Base-by-base conservation (phyloP, 2,113 vertebrate genomes). In the Anas platyrhynchos region DNA sequence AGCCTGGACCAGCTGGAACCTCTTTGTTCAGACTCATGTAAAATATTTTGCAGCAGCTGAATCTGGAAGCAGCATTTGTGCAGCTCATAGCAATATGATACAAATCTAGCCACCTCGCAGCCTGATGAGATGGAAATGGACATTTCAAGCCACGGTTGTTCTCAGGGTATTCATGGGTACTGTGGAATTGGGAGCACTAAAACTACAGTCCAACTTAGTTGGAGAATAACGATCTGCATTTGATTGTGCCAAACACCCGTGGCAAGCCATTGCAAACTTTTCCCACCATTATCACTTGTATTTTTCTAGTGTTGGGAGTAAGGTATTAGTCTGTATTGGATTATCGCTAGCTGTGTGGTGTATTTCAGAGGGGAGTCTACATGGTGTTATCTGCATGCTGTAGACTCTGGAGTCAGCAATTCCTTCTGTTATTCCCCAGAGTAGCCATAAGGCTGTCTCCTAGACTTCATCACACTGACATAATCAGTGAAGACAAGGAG, bases 1-100 rank as follows among this genome's bases (percentile, higher is more conserved):
- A 95, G 91, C 89, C 89, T 96, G 87, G 95, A 96, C 89, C 96
- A 97, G 96, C 96, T 97, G 96, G 94, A 95, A 96, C 93, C 95
- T 96, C 91, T 97, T 96, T 96, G 93, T 96, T 97, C 93, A 77
- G 75, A 74, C 89, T 95, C 95, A 83, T 94, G 93, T 97, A 91
- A 94, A 97, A 89, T 96, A 65, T 94, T 96, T 91, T 96, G 89
- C 87, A 91, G 93, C 93, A 89, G 93, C 89, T 94, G 91, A 94
- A 94, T 93, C 69, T 89, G 91, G 93, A 96, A 96, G 84, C 81
- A 55, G 78, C n/a, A 34, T 87, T 94, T 91, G 75, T 80, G 58
- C 69, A 83, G 85, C 75, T 95, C 79, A 55, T 55, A 55, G 94
- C 81, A 85, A 50, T 87, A 20, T 32, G 93, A 89, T 63, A 94